A percentile compares a stretch with the other conserved stretches of the same genome.
Evolutionary conservation across 2,797 vertebrate species (phyloP).

Genomic region (Scyliorhinus canicula): DNA sequence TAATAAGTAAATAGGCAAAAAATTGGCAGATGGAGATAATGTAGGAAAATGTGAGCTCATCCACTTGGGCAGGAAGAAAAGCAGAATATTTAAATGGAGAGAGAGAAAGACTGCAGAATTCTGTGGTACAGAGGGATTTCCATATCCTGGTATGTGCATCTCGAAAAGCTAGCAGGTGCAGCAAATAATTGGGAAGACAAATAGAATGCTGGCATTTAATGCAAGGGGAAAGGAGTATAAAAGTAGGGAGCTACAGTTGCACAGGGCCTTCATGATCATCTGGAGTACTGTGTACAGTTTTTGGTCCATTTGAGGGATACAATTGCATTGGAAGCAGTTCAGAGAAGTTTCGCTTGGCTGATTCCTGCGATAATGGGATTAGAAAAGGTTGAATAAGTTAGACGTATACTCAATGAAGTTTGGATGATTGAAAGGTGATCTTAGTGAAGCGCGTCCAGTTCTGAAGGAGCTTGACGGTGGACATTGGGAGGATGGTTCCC

Average conservation of each 20-base stretch:
- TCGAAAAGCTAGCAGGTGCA: not conserved
- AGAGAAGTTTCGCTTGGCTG: not conserved
- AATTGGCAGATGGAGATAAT: not conserved
- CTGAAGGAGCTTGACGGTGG: too few relatives aligned
- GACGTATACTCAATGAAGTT: not conserved
- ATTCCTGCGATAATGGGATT: not conserved
- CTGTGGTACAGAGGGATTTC: not conserved
- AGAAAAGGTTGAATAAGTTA: not conserved
- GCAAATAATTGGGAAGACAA: not conserved
- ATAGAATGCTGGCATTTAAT: not conserved
- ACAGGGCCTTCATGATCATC: not conserved
- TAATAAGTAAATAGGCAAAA: not conserved
- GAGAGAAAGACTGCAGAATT: not conserved
- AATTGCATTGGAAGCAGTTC: not conserved
- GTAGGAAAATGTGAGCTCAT: not conserved
- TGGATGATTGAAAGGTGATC: not conserved
- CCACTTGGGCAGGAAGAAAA: not conserved
- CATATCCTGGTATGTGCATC: not conserved
- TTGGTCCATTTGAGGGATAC: not conserved
- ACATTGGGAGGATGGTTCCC: too few relatives aligned
- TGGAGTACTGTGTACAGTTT: not conserved
- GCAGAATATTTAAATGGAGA: not conserved
- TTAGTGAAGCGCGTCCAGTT: too few relatives aligned
- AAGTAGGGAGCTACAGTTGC: not conserved
- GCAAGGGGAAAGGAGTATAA: not conserved